phyloP scores from a whole-genome alignment of 2,888 invertebrate species.

The Subacronicta megacephala region DNA sequence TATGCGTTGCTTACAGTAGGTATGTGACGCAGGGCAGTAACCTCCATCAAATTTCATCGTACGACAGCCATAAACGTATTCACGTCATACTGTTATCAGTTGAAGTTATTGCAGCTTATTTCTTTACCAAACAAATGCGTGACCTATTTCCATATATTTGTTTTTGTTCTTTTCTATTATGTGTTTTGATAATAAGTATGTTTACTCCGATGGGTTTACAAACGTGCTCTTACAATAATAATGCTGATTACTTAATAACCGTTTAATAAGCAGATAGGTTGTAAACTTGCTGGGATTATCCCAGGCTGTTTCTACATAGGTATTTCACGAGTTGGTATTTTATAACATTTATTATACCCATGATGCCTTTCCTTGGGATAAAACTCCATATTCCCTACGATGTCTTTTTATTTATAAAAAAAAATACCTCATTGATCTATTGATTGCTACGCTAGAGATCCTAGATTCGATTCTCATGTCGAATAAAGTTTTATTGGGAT shows the following conservation, averaged over 20 bases:
- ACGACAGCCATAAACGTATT: constrained; percentile 53
- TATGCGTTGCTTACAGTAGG: constrained; percentile 12
- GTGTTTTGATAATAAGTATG: constrained; percentile 29
- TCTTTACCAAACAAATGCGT: constrained; percentile 33
- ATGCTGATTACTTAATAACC: background rate
- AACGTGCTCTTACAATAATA: background rate
- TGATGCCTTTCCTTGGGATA: no score
- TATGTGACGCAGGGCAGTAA: constrained; percentile 67
- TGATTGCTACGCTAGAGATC: no score
- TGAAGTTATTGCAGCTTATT: constrained; percentile 44
- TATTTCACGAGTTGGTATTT: no score
- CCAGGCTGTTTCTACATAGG: no score
- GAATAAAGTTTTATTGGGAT: no score
- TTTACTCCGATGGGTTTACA: background rate
- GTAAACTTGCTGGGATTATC: no score
- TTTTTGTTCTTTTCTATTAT: constrained; percentile 11
- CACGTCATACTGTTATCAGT: constrained; percentile 45
- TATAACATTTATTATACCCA: no score
- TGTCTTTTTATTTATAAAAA: no score
- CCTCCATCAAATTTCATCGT: constrained; percentile 57
- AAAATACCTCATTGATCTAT: no score
- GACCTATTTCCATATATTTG: constrained; percentile 41
- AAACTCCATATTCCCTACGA: no score
- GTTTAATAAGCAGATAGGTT: no score
- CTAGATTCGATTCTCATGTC: no score